Percentiles rank a stretch among this genome's conserved stretches.
These are phyloP conservation scores for Drosophila santomea DNA, from an alignment of 1,140 invertebrate species.

Conservation along the genomic window DNA sequence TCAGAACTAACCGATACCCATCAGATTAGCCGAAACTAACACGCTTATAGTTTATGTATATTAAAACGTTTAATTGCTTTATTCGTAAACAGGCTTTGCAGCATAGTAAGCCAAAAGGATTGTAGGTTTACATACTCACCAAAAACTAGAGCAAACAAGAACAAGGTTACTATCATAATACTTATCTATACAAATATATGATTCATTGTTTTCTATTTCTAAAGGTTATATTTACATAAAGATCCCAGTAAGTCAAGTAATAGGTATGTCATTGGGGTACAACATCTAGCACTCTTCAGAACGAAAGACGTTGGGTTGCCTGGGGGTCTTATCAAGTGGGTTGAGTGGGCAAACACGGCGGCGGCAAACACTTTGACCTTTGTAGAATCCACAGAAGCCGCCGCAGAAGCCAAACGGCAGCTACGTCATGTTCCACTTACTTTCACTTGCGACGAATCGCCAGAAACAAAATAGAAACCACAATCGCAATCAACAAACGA, in stretches of 20 bases:
- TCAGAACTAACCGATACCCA: not conserved
- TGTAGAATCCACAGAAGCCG: constrained; percentile 25
- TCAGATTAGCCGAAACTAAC: not conserved
- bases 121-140: too few species aligned
- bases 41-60: too few species aligned
- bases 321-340: constrained; percentile 53
- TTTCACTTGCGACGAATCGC: constrained; percentile 76
- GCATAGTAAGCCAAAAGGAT: too few species aligned
- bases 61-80: too few species aligned
- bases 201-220: too few species aligned
- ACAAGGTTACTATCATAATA: too few species aligned
- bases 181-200: too few species aligned
- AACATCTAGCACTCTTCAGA: constrained; percentile 33
- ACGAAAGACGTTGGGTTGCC: constrained; percentile 19
- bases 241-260: not conserved
- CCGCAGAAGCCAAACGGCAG: constrained; percentile 30
- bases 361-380: constrained; percentile 56
- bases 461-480: constrained; percentile 79
- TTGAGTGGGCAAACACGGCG: constrained; percentile 23
- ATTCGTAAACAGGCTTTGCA: too few species aligned
- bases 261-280: not conserved
- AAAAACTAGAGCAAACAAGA: not conserved
- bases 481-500: constrained; percentile 50
- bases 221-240: too few species aligned
- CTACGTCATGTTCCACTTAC: constrained; percentile 53